Conservation (phyloP, 2,113 vertebrate genomes). For the Leucoraja erinaceus region DNA sequence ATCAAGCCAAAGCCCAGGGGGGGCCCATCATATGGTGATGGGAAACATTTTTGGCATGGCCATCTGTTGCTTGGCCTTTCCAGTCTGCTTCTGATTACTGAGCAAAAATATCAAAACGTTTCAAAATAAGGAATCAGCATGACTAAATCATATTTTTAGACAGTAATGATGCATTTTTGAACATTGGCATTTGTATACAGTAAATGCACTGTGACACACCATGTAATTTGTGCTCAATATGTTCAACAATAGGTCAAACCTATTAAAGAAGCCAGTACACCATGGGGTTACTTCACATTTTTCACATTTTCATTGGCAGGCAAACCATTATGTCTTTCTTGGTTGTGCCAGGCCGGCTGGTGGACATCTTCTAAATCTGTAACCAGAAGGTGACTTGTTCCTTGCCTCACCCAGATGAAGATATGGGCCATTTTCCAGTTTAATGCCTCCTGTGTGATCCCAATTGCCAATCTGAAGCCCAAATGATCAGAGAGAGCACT, state of each 20-base stretch:
- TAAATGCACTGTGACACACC: constrained; percentile 9
- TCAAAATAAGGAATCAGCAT: not conserved
- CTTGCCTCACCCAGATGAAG: not conserved
- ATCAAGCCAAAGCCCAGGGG: not conserved
- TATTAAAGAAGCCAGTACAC: not conserved
- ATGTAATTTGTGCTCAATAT: constrained; percentile 14
- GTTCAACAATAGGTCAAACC: constrained; percentile 15
- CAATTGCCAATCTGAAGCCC: not conserved
- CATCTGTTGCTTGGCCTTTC: constrained; percentile 32
- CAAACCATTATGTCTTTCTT: not conserved
- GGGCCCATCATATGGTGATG: constrained; percentile 21
- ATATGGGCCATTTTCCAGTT: not conserved
- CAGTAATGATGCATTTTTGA: constrained; percentile 22
- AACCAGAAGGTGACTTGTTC: not conserved
- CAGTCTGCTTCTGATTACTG: constrained; percentile 36
- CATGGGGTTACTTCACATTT: not conserved
- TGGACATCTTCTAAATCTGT: not conserved
- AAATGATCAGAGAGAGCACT: not conserved
- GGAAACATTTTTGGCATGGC: constrained; percentile 30
- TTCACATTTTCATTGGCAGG: not conserved
- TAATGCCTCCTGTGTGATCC: not conserved
- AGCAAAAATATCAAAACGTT: constrained; percentile 28
- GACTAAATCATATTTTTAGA: constrained; percentile 7
- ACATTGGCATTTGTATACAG: not conserved
- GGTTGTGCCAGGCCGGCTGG: not conserved